Evolutionary conservation across 2,888 invertebrate genomes (phyloP).

Genomic region (Ormyrus pomaceus): DNA sequence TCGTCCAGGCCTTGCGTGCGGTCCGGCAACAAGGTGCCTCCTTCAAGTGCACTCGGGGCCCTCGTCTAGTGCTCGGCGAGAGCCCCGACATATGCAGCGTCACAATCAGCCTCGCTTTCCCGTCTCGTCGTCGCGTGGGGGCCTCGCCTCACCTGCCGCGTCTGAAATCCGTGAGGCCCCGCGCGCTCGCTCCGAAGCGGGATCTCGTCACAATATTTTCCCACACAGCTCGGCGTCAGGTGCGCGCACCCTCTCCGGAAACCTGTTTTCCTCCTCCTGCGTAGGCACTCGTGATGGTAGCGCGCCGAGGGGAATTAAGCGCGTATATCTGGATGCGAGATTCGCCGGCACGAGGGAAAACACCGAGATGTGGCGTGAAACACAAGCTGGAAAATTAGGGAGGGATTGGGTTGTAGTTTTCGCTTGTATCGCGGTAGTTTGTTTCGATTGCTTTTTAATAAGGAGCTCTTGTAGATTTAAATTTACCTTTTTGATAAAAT

Average conservation of each 20-base stretch:
- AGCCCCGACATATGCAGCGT: constrained; percentile 62
- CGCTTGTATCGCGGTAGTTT: too few relatives aligned
- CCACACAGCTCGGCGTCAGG: constrained; percentile 42
- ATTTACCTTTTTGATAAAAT: not conserved
- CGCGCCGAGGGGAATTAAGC: constrained; percentile 24
- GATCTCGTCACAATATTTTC: constrained; percentile 48
- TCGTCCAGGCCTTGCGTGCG: too few relatives aligned
- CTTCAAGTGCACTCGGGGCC: not conserved
- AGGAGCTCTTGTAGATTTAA: too few relatives aligned
- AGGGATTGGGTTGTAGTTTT: constrained; percentile 14
- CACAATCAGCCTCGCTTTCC: constrained; percentile 64
- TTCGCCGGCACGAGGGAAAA: constrained; percentile 24
- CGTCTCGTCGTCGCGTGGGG: constrained; percentile 59
- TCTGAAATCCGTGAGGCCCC: constrained; percentile 38
- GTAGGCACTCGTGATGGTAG: constrained; percentile 19
- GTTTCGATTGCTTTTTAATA: too few relatives aligned
- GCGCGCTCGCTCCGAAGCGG: not conserved
- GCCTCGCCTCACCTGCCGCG: constrained; percentile 6
- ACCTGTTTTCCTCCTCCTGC: constrained; percentile 33
- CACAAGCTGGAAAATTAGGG: not conserved
- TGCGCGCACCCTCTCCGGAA: constrained; percentile 12
- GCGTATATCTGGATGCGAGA: not conserved
- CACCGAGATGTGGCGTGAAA: constrained; percentile 2
- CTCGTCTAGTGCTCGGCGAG: not conserved
- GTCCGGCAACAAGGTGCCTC: not conserved